Conservation (phyloP, 2,888 invertebrate species). For the Phlogophora meticulosa region DNA sequence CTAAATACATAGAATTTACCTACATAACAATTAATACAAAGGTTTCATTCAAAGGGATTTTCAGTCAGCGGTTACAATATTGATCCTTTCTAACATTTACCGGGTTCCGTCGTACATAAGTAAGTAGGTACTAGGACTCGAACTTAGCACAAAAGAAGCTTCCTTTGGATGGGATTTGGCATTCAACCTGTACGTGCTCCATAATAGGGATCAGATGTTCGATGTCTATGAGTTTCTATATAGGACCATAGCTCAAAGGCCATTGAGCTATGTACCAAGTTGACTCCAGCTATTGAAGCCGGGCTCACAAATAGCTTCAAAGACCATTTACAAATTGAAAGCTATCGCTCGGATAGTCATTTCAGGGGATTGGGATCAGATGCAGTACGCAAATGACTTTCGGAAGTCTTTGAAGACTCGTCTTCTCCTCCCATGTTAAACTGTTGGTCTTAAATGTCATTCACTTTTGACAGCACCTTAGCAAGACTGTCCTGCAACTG, state of each 20-base stretch:
- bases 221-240: not conserved
- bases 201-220: not conserved
- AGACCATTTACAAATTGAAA: not conserved
- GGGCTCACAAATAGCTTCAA: not conserved
- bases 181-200: not conserved
- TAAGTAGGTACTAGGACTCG: too few relatives aligned
- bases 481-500: too few relatives aligned
- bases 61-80: conserved; percentile 12
- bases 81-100: not conserved
- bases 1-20: not conserved
- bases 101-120: not conserved
- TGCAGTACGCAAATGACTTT: not conserved
- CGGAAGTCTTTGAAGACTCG: too few relatives aligned
- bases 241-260: not conserved
- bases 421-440: too few relatives aligned
- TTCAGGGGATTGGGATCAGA: not conserved
- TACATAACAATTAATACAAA: not conserved
- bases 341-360: too few relatives aligned
- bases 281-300: not conserved
- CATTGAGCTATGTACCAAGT: not conserved
- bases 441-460: too few relatives aligned
- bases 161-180: not conserved
- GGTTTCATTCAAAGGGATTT: conserved; percentile 15
- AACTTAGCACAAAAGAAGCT: not conserved
- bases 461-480: too few relatives aligned